Evolutionary conservation across 2,888 invertebrate genomes (phyloP).

Genomic region (Tribolium freemani): DNA sequence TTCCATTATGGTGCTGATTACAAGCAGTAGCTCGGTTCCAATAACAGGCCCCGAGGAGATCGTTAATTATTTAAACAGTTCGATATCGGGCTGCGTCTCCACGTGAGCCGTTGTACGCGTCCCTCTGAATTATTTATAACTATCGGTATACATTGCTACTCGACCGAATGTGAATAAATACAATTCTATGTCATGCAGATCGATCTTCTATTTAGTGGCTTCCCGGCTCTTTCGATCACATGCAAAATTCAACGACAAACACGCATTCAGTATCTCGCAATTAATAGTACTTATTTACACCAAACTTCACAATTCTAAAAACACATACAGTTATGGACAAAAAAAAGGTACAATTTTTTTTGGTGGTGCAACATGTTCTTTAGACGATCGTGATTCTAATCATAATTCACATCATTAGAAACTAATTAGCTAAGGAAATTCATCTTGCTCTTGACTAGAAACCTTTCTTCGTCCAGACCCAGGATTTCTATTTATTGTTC

Average conservation of each 20-base stretch:
- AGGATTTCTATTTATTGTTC: too few species aligned
- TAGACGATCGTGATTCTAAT: too few species aligned
- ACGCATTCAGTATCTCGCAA: constrained; percentile 1
- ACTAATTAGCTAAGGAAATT: too few species aligned
- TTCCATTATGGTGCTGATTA: constrained; percentile 48
- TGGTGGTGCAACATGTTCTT: too few species aligned
- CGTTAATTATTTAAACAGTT: constrained; percentile 54
- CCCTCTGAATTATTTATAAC: constrained; percentile 47
- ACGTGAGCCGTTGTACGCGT: constrained; percentile 46
- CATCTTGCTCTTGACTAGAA: too few species aligned
- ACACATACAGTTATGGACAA: too few species aligned
- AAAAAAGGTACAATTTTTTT: too few species aligned
- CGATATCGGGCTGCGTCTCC: constrained; percentile 51
- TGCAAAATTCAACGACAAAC: not conserved
- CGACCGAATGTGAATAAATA: constrained; percentile 36
- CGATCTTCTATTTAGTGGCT: constrained; percentile 32
- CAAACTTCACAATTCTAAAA: too few species aligned
- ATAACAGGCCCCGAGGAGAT: constrained; percentile 46
- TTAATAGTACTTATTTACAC: not conserved
- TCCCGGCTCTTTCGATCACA: not conserved
- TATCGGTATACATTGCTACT: constrained; percentile 30
- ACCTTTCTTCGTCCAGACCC: too few species aligned
- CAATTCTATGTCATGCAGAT: constrained; percentile 31
- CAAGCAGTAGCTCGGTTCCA: constrained; percentile 46
- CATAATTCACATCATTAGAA: too few species aligned